Conservation (phyloP, 2,888 invertebrate species). For the Acrobasis consociella region DNA sequence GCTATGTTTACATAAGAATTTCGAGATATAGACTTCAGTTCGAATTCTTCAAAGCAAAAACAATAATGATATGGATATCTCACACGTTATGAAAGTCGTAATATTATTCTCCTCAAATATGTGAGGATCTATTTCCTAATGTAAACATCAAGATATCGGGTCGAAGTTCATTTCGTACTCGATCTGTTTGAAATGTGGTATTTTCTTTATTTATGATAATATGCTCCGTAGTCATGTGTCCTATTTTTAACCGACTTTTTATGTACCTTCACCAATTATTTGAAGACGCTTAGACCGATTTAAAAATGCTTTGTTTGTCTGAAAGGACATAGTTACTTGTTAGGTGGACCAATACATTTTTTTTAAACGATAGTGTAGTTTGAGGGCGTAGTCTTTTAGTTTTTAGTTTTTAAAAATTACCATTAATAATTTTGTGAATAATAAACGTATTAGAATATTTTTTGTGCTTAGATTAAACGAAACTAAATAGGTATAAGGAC, state of each 20-base stretch:
- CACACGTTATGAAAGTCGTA: not conserved
- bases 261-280: too few species aligned
- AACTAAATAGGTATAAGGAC: too few species aligned
- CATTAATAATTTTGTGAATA: constrained; percentile 1
- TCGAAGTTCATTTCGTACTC: not conserved
- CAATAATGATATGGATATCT: not conserved
- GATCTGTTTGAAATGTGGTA: not conserved
- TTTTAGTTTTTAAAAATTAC: too few species aligned
- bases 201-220: not conserved
- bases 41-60: not conserved
- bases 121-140: constrained; percentile 1
- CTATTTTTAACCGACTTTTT: too few species aligned
- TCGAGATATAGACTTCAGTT: too few species aligned
- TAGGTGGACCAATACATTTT: too few species aligned
- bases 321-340: too few species aligned
- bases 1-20: too few species aligned
- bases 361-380: too few species aligned
- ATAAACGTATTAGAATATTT: not conserved
- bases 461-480: not conserved
- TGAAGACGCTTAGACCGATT: too few species aligned
- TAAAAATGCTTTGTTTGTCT: too few species aligned
- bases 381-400: too few species aligned
- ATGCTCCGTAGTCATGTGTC: not conserved
- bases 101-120: not conserved
- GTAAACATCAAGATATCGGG: constrained; percentile 2